A percentile compares a stretch with the other conserved stretches of the same genome.
Conservation (phyloP, 2,797 vertebrate genomes). For the Etheostoma nigrum region DNA sequence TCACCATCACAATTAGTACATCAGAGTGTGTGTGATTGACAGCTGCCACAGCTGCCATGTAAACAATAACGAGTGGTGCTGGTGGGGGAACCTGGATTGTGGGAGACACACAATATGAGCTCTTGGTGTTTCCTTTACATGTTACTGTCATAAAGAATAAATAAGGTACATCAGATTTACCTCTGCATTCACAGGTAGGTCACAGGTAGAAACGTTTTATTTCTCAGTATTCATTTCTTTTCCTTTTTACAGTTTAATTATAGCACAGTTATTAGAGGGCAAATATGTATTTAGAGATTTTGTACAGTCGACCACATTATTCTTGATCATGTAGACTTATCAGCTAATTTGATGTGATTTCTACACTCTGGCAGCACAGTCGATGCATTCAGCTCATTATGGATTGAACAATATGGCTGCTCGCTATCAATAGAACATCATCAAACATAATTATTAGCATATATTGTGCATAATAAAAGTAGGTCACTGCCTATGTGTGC, state of each 20-base stretch:
- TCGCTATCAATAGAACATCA: conserved; percentile 38
- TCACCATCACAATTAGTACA: conserved; percentile 75
- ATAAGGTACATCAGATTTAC: conserved; percentile 33
- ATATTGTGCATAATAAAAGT: conserved; percentile 45
- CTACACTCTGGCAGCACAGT: conserved; percentile 4
- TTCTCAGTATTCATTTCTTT: neutral
- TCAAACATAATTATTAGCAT: conserved; percentile 49
- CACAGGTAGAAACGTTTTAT: conserved; percentile 5
- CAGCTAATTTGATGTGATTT: conserved; percentile 32
- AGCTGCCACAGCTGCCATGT: conserved; percentile 71
- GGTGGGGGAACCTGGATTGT: conserved; percentile 9
- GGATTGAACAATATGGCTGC: conserved; percentile 35
- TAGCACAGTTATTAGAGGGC: neutral
- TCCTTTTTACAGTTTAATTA: neutral
- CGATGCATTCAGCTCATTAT: conserved; percentile 40
- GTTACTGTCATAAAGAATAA: conserved; percentile 38
- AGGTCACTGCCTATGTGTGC: conserved; percentile 39
- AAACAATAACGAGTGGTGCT: conserved; percentile 33
- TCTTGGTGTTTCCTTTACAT: conserved; percentile 14
- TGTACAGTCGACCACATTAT: conserved; percentile 8
- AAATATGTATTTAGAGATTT: neutral
- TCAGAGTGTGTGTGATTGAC: conserved; percentile 67
- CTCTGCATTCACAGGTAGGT: conserved; percentile 11
- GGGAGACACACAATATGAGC: conserved; percentile 21
- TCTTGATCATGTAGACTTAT: conserved; percentile 2